Conservation (phyloP, 2,797 vertebrate genomes). For the Spea hammondii region DNA sequence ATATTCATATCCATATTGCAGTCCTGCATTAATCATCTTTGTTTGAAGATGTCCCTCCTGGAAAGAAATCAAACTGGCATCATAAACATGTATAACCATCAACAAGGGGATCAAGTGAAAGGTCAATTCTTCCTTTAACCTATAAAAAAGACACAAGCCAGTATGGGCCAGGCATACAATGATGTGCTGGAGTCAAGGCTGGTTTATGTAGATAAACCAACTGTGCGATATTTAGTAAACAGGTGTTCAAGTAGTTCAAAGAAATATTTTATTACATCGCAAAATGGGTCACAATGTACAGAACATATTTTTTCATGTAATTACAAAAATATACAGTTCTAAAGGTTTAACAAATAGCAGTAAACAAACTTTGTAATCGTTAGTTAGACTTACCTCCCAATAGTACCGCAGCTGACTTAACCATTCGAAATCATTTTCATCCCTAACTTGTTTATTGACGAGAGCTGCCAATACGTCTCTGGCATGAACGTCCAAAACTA, state of each 20-base stretch:
- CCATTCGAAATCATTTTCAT: conserved; percentile 88
- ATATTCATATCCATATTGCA: conserved; percentile 88
- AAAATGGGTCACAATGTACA: neutral
- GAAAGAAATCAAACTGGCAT: neutral
- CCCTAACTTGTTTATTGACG: conserved; percentile 76
- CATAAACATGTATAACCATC: too few species aligned
- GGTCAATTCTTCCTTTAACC: too few species aligned
- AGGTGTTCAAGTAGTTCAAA: neutral
- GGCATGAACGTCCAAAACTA: conserved; percentile 83
- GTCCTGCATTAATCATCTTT: conserved; percentile 89
- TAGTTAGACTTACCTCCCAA: conserved; percentile 73
- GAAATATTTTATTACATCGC: neutral
- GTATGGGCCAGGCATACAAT: too few species aligned
- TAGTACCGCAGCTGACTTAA: conserved; percentile 87
- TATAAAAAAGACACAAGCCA: too few species aligned
- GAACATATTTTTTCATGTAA: neutral
- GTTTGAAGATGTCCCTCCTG: conserved; percentile 84
- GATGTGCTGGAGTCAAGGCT: too few species aligned
- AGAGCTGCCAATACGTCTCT: conserved; percentile 78
- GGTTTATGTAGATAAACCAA: too few species aligned
- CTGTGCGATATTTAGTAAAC: neutral
- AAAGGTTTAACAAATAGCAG: too few species aligned
- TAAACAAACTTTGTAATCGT: neutral
- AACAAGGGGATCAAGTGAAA: too few species aligned
- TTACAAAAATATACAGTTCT: too few species aligned